Percentiles rank a stretch among this genome's conserved stretches.
These are phyloP conservation scores for Drosophila cracens DNA, from an alignment of 2,888 invertebrate genomes.

Conservation along the genomic window DNA sequence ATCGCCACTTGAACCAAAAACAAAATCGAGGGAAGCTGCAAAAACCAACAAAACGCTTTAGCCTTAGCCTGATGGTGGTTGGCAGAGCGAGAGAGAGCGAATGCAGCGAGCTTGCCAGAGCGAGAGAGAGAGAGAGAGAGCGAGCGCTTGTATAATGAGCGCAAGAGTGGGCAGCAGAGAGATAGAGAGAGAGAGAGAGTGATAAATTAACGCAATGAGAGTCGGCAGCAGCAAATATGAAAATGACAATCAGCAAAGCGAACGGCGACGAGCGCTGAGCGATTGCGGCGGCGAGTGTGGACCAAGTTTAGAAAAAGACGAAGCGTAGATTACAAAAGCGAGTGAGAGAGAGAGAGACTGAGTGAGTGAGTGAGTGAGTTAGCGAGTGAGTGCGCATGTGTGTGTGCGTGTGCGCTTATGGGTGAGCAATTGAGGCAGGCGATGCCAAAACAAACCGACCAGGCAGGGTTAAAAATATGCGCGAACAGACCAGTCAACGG, in stretches of 20 bases:
- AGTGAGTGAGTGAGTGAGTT: slow-evolving; percentile 7
- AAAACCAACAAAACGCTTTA: slow-evolving; percentile 60
- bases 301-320: slow-evolving; percentile 73
- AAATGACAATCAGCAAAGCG: slow-evolving; percentile 72
- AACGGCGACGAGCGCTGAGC: slow-evolving; percentile 35
- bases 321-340: slow-evolving; percentile 51
- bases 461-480: slow-evolving; percentile 79
- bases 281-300: slow-evolving; percentile 68
- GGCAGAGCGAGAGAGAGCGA: slow-evolving; percentile 40
- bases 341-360: slow-evolving; percentile 15
- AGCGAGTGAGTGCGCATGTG: slow-evolving; percentile 11
- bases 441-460: slow-evolving; percentile 43
- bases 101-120: slow-evolving; percentile 27
- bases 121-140: slow-evolving; percentile 1
- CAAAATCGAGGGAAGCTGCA: slow-evolving; percentile 75
- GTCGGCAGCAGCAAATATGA: slow-evolving; percentile 46
- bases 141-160: not conserved
- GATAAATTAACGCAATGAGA: slow-evolving; percentile 57
- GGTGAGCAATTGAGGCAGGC: slow-evolving; percentile 51
- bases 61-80: slow-evolving; percentile 48
- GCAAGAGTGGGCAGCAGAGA: slow-evolving; percentile 9
- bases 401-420: slow-evolving; percentile 21
- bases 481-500: slow-evolving; percentile 55
- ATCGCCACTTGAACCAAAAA: slow-evolving; percentile 76
- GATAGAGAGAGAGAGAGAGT: slow-evolving; percentile 24